Evolutionary conservation across 2,888 invertebrate genomes (phyloP).

Genomic region (Trichopria drosophilae): DNA sequence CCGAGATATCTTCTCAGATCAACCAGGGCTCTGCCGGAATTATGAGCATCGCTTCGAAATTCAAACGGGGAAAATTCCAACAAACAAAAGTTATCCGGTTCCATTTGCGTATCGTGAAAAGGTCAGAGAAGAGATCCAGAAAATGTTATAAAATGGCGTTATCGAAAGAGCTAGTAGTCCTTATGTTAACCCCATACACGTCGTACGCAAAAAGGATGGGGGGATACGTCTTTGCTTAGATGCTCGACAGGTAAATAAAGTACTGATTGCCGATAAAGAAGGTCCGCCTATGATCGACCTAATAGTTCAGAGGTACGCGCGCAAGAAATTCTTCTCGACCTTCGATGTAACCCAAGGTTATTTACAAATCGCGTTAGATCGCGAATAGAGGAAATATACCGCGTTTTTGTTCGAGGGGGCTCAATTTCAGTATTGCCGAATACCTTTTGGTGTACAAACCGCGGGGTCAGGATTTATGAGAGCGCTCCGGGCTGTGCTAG

Average conservation of each 20-base stretch:
- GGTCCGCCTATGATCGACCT: constrained; percentile 10
- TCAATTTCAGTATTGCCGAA: constrained; percentile 3
- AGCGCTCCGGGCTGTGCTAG: neutral
- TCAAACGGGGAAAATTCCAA: neutral
- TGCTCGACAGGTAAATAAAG: constrained; percentile 12
- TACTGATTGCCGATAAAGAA: constrained; percentile 8
- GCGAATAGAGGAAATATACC: constrained; percentile 14
- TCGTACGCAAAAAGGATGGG: constrained; percentile 9
- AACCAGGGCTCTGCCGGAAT: constrained; percentile 3
- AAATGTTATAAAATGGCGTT: constrained; percentile 8
- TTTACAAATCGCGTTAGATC: constrained; percentile 14
- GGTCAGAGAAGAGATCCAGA: constrained; percentile 4
- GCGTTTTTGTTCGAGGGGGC: constrained; percentile 16
- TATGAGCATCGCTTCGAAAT: constrained; percentile 8
- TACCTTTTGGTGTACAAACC: constrained; percentile 6
- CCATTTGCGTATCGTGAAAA: constrained; percentile 7
- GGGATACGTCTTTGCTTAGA: constrained; percentile 8
- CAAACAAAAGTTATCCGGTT: constrained; percentile 7
- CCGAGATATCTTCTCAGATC: constrained; percentile 7
- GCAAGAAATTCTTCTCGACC: constrained; percentile 6
- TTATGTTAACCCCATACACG: constrained; percentile 7
- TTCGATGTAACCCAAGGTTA: constrained; percentile 17
- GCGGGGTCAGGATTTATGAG: constrained; percentile 7
- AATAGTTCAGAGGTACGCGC: constrained; percentile 11
- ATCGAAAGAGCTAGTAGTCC: constrained; percentile 15